Evolutionary conservation across 1,140 invertebrate species (phyloP).

Genomic region (Littorina saxatilis): DNA sequence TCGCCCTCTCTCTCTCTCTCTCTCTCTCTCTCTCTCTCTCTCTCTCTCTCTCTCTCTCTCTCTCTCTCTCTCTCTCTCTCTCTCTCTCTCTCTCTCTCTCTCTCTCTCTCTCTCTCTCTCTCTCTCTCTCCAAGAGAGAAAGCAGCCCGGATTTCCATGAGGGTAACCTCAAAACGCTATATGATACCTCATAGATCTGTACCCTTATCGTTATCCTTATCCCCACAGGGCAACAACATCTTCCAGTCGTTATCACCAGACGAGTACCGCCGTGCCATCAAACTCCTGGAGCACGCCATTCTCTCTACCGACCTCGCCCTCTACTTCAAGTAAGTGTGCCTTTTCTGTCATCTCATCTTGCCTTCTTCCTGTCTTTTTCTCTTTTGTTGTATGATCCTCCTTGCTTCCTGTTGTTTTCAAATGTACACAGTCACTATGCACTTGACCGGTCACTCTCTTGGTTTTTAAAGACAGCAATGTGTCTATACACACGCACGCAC

Average conservation of each 20-base stretch:
- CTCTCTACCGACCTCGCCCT: slow-evolving; percentile 96
- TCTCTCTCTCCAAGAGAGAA: no score
- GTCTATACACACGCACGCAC: no score
- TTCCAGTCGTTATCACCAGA: slow-evolving; percentile 90
- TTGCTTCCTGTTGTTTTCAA: neutral
- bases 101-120: neutral
- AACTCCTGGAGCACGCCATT: slow-evolving; percentile 91
- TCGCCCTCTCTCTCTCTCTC: neutral
- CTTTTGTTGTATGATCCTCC: neutral
- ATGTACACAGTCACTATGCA: no score
- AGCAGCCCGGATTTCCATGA: no score
- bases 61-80: neutral
- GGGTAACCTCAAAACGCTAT: no score
- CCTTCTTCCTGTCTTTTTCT: neutral
- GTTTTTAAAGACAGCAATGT: no score
- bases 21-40: slow-evolving; percentile 15
- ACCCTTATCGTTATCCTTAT: no score
- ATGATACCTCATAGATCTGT: no score
- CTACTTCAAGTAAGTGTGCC: slow-evolving; percentile 89
- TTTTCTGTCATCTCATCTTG: neutral
- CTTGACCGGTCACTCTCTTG: no score
- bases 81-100: neutral
- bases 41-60: slow-evolving; percentile 11
- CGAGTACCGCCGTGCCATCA: slow-evolving; percentile 93
- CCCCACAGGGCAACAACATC: slow-evolving; percentile 88